These are phyloP conservation scores for Lepisosteus osseus DNA, from an alignment of 2,113 vertebrate genomes.

Conservation along the genomic window DNA sequence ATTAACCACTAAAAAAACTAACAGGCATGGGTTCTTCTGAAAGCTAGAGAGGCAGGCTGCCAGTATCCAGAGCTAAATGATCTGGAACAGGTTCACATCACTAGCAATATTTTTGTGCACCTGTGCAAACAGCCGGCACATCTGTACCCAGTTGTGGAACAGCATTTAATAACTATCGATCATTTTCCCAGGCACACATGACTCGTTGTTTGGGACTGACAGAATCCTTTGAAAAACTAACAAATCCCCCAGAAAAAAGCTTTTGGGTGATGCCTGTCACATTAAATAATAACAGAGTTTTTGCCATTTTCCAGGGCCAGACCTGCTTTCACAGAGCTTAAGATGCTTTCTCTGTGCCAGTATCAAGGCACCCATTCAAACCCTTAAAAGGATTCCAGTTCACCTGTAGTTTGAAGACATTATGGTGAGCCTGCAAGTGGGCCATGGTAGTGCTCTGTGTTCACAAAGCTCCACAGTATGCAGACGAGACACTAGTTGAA, in stretches of 20 bases:
- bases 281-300: neutral
- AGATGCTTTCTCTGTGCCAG: neutral
- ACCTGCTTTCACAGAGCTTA: neutral
- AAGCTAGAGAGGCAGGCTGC: constrained; percentile 50
- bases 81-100: constrained; percentile 75
- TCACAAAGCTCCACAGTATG: no score
- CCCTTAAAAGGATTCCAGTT: constrained; percentile 12
- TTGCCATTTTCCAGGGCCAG: neutral
- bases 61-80: constrained; percentile 71
- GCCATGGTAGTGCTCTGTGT: neutral
- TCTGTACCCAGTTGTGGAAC: constrained; percentile 47
- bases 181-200: constrained; percentile 52
- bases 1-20: constrained; percentile 57
- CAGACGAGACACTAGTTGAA: no score
- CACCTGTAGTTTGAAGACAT: constrained; percentile 17
- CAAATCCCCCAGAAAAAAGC: neutral
- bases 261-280: constrained; percentile 1
- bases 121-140: constrained; percentile 72
- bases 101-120: constrained; percentile 59
- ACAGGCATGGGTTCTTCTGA: constrained; percentile 28
- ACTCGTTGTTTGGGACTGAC: constrained; percentile 16
- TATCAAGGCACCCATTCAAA: constrained; percentile 39
- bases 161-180: constrained; percentile 65
- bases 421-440: no score
- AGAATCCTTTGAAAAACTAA: constrained; percentile 8